Conservation (phyloP, 2,113 vertebrate genomes). For the Triplophysa siluroides region DNA sequence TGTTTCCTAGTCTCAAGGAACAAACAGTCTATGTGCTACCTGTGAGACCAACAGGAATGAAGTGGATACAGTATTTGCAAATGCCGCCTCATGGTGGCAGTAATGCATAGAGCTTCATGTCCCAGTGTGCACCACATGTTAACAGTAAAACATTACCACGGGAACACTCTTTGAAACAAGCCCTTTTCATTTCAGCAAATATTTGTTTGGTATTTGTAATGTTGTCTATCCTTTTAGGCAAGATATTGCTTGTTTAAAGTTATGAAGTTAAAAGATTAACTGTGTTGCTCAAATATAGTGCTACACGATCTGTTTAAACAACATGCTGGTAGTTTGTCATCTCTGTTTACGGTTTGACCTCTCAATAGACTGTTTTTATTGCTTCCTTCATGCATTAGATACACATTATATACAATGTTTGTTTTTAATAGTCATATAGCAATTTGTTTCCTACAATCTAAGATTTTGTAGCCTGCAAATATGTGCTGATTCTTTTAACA, state of each 20-base stretch:
- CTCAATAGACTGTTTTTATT: no score
- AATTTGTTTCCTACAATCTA: no score
- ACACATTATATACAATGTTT: no score
- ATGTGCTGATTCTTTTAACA: no score
- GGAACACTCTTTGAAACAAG: background rate
- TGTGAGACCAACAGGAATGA: background rate
- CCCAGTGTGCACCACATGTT: background rate
- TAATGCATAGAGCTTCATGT: slow-evolving; percentile 58
- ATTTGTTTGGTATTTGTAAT: background rate
- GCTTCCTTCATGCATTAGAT: no score
- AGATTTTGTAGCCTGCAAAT: no score
- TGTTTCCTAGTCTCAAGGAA: background rate
- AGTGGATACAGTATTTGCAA: background rate
- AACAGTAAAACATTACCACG: background rate
- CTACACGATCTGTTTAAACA: background rate
- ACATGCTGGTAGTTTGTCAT: background rate
- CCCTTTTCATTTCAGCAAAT: slow-evolving; percentile 4
- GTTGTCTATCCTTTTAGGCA: background rate
- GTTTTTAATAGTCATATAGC: no score
- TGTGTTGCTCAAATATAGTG: background rate
- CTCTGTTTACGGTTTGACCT: no score
- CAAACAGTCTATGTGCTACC: background rate
- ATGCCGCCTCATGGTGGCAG: slow-evolving; percentile 70
- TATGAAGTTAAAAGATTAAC: background rate
- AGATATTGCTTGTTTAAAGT: slow-evolving; percentile 7